phyloP scores from a whole-genome alignment of 2,797 vertebrate species.

The Melopsittacus undulatus region DNA sequence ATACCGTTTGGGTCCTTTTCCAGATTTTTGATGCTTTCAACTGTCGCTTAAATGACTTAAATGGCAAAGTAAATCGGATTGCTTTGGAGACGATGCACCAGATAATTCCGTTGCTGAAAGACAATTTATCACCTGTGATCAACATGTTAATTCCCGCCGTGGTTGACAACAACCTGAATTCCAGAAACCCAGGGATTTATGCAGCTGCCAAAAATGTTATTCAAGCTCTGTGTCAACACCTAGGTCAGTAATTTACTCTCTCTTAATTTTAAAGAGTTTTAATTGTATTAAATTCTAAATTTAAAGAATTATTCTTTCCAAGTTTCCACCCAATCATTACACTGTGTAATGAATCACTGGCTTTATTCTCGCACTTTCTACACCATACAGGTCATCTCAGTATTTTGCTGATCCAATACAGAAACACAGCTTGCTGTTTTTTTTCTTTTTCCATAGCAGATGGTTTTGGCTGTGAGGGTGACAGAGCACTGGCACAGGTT shows the following conservation, averaged over 20 bases:
- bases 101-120: slow-evolving; percentile 84
- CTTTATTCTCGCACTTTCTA: not conserved
- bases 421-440: not conserved
- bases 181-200: slow-evolving; percentile 90
- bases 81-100: slow-evolving; percentile 89
- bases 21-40: slow-evolving; percentile 94
- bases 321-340: not conserved
- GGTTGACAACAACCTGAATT: slow-evolving; percentile 97
- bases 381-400: not conserved
- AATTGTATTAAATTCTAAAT: not conserved
- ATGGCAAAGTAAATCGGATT: slow-evolving; percentile 93
- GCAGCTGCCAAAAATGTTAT: slow-evolving; percentile 86
- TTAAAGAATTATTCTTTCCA: not conserved
- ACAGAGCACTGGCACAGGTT: not conserved
- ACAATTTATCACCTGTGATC: slow-evolving; percentile 87
- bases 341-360: rapidly evolving
- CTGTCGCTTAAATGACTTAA: slow-evolving; percentile 90
- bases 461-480: not conserved
- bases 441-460: not conserved
- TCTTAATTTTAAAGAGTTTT: not conserved
- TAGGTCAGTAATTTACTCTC: slow-evolving; percentile 81
- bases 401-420: not conserved
- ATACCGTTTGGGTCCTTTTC: not conserved
- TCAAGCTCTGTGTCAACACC: slow-evolving; percentile 83
- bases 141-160: slow-evolving; percentile 91